Evolutionary conservation across 2,797 vertebrate species (phyloP).

Genomic region (Hydrophis major): DNA sequence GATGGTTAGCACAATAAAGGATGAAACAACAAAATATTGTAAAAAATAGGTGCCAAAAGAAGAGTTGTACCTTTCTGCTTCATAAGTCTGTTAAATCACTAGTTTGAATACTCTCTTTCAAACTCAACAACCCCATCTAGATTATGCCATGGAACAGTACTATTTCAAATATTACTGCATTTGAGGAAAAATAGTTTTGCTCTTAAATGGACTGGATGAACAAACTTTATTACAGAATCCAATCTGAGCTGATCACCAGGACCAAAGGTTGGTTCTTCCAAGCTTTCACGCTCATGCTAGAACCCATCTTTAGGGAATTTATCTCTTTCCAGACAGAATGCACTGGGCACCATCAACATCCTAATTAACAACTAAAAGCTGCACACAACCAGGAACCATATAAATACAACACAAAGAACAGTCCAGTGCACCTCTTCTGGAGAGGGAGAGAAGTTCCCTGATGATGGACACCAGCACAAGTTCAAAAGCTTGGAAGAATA

Average conservation of each 20-base stretch:
- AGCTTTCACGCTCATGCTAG: background rate
- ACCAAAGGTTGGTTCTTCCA: background rate
- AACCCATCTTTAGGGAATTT: background rate
- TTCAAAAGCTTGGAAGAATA: background rate
- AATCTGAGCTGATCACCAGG: background rate
- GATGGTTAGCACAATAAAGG: background rate
- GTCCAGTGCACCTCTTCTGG: background rate
- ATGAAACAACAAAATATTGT: background rate
- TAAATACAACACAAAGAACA: background rate
- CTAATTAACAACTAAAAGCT: background rate
- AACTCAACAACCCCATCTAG: background rate
- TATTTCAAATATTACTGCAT: background rate
- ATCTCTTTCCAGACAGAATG: background rate
- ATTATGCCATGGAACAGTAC: background rate
- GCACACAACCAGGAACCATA: background rate
- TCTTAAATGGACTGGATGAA: background rate
- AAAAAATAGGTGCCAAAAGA: background rate
- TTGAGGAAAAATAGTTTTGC: background rate
- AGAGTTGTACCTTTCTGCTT: background rate
- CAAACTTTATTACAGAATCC: background rate
- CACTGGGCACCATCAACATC: background rate
- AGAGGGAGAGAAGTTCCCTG: background rate
- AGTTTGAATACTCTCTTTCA: background rate
- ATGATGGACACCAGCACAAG: background rate
- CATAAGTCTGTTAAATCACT: background rate